Conservation (phyloP, 2,797 vertebrate genomes). For the Rhabdomys pumilio region DNA sequence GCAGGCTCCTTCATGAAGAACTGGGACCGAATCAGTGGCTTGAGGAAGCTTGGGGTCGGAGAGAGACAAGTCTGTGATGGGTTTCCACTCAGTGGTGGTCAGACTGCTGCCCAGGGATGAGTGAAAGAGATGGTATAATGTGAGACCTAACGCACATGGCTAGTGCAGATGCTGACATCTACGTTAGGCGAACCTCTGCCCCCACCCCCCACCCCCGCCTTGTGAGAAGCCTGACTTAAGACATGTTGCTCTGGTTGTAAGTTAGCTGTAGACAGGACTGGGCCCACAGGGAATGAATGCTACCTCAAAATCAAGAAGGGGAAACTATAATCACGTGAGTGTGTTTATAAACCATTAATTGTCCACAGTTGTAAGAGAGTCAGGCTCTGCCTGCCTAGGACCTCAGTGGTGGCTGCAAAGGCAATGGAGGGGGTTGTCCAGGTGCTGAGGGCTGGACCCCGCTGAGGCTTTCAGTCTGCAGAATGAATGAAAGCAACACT, state of each 20-base stretch:
- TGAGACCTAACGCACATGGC: background rate
- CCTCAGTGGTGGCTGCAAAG: background rate
- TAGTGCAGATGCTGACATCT: background rate
- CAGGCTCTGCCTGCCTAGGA: background rate
- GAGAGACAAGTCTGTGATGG: background rate
- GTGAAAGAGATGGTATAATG: background rate
- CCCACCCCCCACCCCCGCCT: rapidly evolving
- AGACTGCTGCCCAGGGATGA: background rate
- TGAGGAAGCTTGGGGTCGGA: background rate
- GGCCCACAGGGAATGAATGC: constrained; percentile 42
- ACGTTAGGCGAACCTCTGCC: background rate
- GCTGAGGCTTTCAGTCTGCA: background rate
- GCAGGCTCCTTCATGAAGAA: background rate
- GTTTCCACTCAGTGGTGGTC: background rate
- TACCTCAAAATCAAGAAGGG: constrained; percentile 75
- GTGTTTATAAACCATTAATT: background rate
- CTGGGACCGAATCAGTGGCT: background rate
- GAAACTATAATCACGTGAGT: constrained; percentile 76
- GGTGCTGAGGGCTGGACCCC: background rate
- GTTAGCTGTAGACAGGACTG: constrained; percentile 45
- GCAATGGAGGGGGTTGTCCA: background rate
- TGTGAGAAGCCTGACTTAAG: background rate
- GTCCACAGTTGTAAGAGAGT: background rate
- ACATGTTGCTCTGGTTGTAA: constrained; percentile 17
- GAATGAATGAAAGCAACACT: background rate